Base-by-base conservation (phyloP, 2,888 invertebrate species). In the Flexamia atlantica region DNA sequence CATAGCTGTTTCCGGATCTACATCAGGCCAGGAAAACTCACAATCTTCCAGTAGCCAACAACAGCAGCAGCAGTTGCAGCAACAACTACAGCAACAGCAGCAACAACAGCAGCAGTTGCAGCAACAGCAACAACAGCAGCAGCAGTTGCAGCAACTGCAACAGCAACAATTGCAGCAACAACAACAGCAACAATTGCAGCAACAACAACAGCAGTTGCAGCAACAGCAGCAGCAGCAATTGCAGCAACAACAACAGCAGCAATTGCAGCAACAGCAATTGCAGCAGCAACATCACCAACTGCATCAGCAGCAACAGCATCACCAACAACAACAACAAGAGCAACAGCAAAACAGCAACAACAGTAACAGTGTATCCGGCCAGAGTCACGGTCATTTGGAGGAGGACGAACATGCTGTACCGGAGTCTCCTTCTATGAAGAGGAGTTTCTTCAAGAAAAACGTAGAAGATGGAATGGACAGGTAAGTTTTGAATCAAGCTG, bases 391-490 rank as follows among this genome's bases (percentile, higher is more conserved):
- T 76, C 80, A 72, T 36, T 32, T 28, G 53, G 85, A 86, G 70
- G 85, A 84, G 7, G 85, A 84, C n/a, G 50, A 53, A 23, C 85
- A 85, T 3, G 80, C 83, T 10, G 68, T 88, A 40, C 86, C 86
- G 7, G 85, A 86, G 53, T 88, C 88, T 4, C 88, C 88, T n/a
- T 87, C 88, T 9, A 85, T 85, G 57, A 96, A 94, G 90, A 95
- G 94, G 90, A 93, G 94, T 86, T 93, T 97, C 88, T 95, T 97
- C 88, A 97, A 97, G 91, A 96, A 96, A 89, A 95, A 94, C 89
- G 95, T 95, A 87, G 97, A 97, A 90, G 98, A 98, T 90, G 97
- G 97, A 87, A 95, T 98, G 92, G 97, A 98, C 90, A 96, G 94
- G 97, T 97, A 91, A 90, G 92, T 89, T 84, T 46, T 46, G 17